Evolutionary conservation across 2,888 invertebrate species (phyloP), one percentile per base, ranked within the genome.

Genomic region (Eretmocerus hayati): DNA sequence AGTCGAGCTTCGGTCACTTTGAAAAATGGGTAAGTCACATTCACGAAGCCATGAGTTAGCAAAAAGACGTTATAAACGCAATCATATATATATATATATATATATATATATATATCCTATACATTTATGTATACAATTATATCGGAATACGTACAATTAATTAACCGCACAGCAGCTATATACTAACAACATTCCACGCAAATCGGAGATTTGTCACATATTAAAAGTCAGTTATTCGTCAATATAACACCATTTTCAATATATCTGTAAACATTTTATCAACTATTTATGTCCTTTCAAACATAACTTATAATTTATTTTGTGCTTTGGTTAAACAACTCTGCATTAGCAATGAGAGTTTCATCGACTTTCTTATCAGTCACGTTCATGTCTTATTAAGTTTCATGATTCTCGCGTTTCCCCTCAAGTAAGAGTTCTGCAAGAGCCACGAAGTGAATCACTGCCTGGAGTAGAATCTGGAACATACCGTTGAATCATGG

Each of bases 101-200:
- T n/a, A n/a, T n/a, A n/a, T n/a, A n/a, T n/a, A n/a, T n/a, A n/a
- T n/a, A n/a, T n/a, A n/a, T n/a, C n/a, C n/a, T n/a, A n/a, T n/a
- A n/a, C n/a, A n/a, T 6, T 31, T 38, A 33, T 42, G 46, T 49
- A 48, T 52, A 52, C 32, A 49, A 46, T 52, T 18, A 46, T 40
- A 49, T 49, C 49, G 46, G 46, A 43, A 52, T 20, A 21, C 36
- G 22, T 42, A 46, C 21, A 43, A 45, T 51, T 49, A 40, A 42
- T 53, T 46, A 53, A 53, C 46, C 48, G 51, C 55, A 31, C 46
- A 50, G 42, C 42, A 48, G 48, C 38, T 42, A 38, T 44, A 38
- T 35, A 18, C 42, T 44, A 32, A 42, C 50, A 42, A 45, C 51
- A 53, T 48, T 52, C 23, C 48, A 35, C 37, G 45, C 22, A 33